Evolutionary conservation across 2,797 vertebrate genomes (phyloP).

Genomic region (Knipowitschia caucasica): DNA sequence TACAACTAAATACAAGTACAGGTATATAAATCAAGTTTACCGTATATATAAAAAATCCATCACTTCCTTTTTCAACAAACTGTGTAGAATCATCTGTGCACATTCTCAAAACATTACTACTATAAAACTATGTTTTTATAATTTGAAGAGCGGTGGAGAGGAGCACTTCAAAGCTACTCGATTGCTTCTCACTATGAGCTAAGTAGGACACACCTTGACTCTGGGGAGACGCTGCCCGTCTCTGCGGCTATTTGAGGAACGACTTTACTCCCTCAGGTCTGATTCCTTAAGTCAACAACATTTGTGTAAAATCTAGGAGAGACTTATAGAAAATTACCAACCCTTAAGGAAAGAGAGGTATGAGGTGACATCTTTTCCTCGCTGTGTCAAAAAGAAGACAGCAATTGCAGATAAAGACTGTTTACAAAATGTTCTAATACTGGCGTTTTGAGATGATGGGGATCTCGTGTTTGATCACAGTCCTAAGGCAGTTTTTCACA

Average conservation of each 20-base stretch:
- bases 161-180: slow-evolving; percentile 40
- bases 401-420: slow-evolving; percentile 71
- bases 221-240: slow-evolving; percentile 48
- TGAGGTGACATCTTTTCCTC: slow-evolving; percentile 42
- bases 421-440: slow-evolving; percentile 72
- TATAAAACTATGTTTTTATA: too few relatives aligned
- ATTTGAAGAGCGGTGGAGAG: slow-evolving; percentile 16
- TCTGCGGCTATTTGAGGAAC: slow-evolving; percentile 52
- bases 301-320: slow-evolving; percentile 39
- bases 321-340: slow-evolving; percentile 49
- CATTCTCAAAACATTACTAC: too few relatives aligned
- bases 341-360: slow-evolving; percentile 24
- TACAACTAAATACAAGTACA: slow-evolving; percentile 4
- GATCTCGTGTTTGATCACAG: slow-evolving; percentile 69
- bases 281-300: slow-evolving; percentile 51
- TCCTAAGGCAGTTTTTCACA: slow-evolving; percentile 69
- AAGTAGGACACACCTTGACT: slow-evolving; percentile 53
- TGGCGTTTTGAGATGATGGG: slow-evolving; percentile 65
- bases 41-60: too few relatives aligned
- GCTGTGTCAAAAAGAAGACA: slow-evolving; percentile 51
- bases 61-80: neutral
- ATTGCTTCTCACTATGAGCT: slow-evolving; percentile 23
- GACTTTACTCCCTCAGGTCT: slow-evolving; percentile 42
- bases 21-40: too few relatives aligned
- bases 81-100: too few relatives aligned